These are phyloP conservation scores for Neoascia interrupta DNA, from an alignment of 2,888 invertebrate genomes.

Conservation along the genomic window DNA sequence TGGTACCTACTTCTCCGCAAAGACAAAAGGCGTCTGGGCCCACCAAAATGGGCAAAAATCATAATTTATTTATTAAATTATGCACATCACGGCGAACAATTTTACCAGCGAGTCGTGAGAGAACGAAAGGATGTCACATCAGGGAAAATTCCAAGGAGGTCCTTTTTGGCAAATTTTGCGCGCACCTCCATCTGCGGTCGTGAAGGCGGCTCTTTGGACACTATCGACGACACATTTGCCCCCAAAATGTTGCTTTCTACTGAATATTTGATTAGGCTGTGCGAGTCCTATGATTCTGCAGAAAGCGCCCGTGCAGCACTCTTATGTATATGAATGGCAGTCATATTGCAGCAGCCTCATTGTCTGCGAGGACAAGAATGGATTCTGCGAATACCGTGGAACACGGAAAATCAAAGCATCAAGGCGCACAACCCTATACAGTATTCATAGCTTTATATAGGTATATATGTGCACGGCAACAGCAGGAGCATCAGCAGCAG, in stretches of 20 bases:
- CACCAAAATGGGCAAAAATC: slow-evolving; percentile 63
- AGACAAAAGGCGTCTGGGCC: slow-evolving; percentile 28
- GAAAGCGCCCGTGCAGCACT: background rate
- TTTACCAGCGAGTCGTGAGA: slow-evolving; percentile 36
- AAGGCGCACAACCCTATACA: slow-evolving; percentile 48
- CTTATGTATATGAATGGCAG: slow-evolving; percentile 10
- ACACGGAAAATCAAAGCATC: slow-evolving; percentile 38
- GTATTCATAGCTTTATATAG: background rate
- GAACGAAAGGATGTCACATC: slow-evolving; percentile 40
- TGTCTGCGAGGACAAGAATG: slow-evolving; percentile 70
- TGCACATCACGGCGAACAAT: slow-evolving; percentile 70
- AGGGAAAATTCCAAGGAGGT: slow-evolving; percentile 56
- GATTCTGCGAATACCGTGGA: slow-evolving; percentile 68
- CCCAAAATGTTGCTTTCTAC: slow-evolving; percentile 45
- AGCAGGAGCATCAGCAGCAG: slow-evolving; percentile 51
- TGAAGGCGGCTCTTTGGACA: slow-evolving; percentile 79
- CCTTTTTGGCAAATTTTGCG: slow-evolving; percentile 60
- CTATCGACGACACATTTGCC: slow-evolving; percentile 72
- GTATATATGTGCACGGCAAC: slow-evolving; percentile 8
- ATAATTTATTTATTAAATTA: slow-evolving; percentile 72
- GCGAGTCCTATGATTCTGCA: slow-evolving; percentile 30
- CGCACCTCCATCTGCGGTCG: slow-evolving; percentile 54
- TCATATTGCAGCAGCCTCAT: slow-evolving; percentile 71
- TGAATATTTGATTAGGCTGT: slow-evolving; percentile 70
- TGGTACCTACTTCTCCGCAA: slow-evolving; percentile 1